Base-by-base conservation (phyloP, 2,113 vertebrate genomes). In the Saiga tatarica region DNA sequence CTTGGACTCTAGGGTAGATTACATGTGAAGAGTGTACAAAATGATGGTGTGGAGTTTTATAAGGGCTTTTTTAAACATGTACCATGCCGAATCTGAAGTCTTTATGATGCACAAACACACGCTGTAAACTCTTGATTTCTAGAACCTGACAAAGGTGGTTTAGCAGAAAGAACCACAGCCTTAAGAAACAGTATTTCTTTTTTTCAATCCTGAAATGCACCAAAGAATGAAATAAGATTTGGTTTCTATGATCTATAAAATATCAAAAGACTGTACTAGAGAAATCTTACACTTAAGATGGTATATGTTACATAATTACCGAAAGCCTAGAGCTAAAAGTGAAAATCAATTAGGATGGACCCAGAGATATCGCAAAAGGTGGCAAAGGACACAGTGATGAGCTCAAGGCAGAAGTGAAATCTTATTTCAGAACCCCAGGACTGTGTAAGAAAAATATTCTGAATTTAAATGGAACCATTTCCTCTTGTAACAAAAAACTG, bases 211-310 rank as follows among this genome's bases (percentile, higher is more conserved):
- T 71, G 15, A 57, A 81, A 50, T 7, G 47, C 16, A 93, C 60
- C 60, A 64, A 74, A 94, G 60, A 94, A 98, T 60, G 82, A 95
- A 90, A 90, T 26, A 16, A 95, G 17, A 94, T 52, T 88, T 86
- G 36, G n/a, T 78, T 95, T 89, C 83, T 62, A 12, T 50, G 83
- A 89, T 76, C 55, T 82, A 83, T n/a, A 89, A 89, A 93, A 57
- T 92, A 79, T 19, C 62, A 62, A 55, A 62, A 52, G 39, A 76
- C 16, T 85, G 14, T 3, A 60, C 79, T 55, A 85, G 74, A 62
- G 45, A 91, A 36, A 86, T 62, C 67, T 57, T 52, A 52, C 3
- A n/a, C 16, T 55, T 59, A 89, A 85, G 74, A 91, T 9, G 71
- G 84, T 39, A 14, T 59, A 45, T 57, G 26, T 64, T 62, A 26